Conservation (phyloP, 1,140 invertebrate genomes). For the Eriosoma lanigerum region DNA sequence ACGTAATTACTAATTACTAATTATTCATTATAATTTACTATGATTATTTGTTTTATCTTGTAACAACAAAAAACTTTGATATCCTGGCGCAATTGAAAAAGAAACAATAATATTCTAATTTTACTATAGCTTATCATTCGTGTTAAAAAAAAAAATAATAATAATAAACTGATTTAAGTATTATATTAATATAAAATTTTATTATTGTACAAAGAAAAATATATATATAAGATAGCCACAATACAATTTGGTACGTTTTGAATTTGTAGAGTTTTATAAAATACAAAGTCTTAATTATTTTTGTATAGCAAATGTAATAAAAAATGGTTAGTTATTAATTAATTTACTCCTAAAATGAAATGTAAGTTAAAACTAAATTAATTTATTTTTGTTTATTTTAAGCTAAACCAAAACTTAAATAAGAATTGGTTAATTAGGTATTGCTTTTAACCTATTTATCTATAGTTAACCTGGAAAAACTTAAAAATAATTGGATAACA, state of each 20-base stretch:
- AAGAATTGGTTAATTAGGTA: conserved; percentile 24
- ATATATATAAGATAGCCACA: conserved; percentile 2
- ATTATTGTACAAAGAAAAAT: too few species aligned
- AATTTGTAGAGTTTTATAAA: neutral
- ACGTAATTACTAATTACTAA: too few species aligned
- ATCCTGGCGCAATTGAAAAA: too few species aligned
- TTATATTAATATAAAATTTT: neutral
- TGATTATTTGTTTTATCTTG: too few species aligned
- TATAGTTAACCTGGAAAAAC: neutral
- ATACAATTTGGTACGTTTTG: conserved; percentile 21
- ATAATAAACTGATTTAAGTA: too few species aligned
- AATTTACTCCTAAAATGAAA: conserved; percentile 1
- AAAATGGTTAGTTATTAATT: conserved; percentile 17
- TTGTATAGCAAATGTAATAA: conserved; percentile 15
- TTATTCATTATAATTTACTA: too few species aligned
- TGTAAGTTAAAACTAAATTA: neutral
- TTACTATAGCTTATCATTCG: too few species aligned
- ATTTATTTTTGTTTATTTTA: neutral
- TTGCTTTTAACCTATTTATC: conserved; percentile 1
- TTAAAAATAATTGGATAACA: conserved; percentile 11
- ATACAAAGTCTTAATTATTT: neutral
- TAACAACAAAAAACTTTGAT: too few species aligned
- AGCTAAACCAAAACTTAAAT: conserved; percentile 9
- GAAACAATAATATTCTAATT: too few species aligned
- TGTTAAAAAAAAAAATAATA: too few species aligned